These are phyloP conservation scores for Misgurnus anguillicaudatus DNA, from an alignment of 2,113 vertebrate species.

Conservation along the genomic window DNA sequence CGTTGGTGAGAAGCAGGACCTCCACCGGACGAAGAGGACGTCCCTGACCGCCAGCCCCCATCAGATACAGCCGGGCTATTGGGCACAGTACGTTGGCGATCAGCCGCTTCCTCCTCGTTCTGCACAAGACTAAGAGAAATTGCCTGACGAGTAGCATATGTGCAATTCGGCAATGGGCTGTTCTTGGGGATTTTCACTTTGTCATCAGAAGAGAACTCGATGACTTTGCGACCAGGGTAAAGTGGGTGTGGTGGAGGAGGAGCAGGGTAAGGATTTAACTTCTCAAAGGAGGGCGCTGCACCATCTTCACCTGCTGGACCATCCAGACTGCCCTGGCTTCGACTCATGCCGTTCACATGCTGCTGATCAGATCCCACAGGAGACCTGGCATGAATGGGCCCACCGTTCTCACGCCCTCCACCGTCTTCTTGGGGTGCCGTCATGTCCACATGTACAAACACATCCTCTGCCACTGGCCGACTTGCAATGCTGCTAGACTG, in stretches of 20 bases:
- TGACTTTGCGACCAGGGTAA: constrained; percentile 92
- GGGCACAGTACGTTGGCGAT: constrained; percentile 70
- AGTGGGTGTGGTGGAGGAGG: constrained; percentile 84
- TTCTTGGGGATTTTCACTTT: constrained; percentile 96
- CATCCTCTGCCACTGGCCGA: constrained; percentile 88
- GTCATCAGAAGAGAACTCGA: constrained; percentile 93
- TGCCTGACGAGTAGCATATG: constrained; percentile 93
- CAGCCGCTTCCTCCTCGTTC: constrained; percentile 73
- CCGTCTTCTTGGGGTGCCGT: constrained; percentile 69
- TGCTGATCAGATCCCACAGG: constrained; percentile 58
- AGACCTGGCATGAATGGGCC: constrained; percentile 60
- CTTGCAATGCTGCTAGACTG: constrained; percentile 88
- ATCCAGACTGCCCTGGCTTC: constrained; percentile 73
- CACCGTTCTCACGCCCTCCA: constrained; percentile 69
- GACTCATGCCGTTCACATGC: constrained; percentile 82
- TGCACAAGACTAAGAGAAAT: constrained; percentile 95
- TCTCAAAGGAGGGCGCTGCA: constrained; percentile 80
- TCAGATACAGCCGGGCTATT: constrained; percentile 79
- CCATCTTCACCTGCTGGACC: constrained; percentile 70
- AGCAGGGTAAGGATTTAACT: constrained; percentile 89
- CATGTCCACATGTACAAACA: constrained; percentile 98
- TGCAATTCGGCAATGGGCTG: constrained; percentile 95
- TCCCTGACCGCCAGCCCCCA: constrained; percentile 64
- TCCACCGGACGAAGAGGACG: constrained; percentile 70
- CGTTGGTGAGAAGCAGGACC: constrained; percentile 52